These are phyloP conservation scores for Tribolium castaneum DNA, from an alignment of 1,140 invertebrate species.

Conservation along the genomic window DNA sequence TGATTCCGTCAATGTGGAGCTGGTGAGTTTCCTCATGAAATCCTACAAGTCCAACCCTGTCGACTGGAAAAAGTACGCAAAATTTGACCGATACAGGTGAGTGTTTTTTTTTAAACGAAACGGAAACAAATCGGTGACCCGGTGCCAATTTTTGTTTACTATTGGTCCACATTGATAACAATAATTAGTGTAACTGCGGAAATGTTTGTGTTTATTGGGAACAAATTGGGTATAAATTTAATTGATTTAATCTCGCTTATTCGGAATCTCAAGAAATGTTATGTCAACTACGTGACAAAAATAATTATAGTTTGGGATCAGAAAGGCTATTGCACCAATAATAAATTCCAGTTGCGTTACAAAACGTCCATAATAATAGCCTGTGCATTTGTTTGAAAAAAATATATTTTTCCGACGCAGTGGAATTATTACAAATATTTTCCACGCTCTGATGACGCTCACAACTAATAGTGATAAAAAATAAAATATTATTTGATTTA, in stretches of 20 bases:
- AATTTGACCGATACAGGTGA: conserved; percentile 93
- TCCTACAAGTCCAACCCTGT: conserved; percentile 87
- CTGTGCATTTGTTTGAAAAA: too few species aligned
- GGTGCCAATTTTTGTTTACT: neutral
- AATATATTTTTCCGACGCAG: neutral
- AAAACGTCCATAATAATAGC: neutral
- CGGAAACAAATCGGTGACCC: neutral
- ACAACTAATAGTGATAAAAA: too few species aligned
- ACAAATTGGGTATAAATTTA: neutral
- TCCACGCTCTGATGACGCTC: too few species aligned
- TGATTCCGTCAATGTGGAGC: conserved; percentile 88
- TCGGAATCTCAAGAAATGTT: conserved; percentile 2
- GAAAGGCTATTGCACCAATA: conserved; percentile 30
- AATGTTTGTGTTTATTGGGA: neutral
- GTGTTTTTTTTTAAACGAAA: conserved; percentile 42
- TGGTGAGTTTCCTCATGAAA: conserved; percentile 85
- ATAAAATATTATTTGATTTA: too few species aligned
- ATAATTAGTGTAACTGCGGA: neutral
- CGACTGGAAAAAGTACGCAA: conserved; percentile 96
- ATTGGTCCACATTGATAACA: too few species aligned
- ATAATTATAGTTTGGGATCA: conserved; percentile 12
- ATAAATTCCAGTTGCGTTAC: neutral
- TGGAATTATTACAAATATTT: too few species aligned
- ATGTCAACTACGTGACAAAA: conserved; percentile 11
- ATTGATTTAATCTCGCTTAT: neutral